Evolutionary conservation across 92 coral and sea anemone species (phyloP).

Genomic region (Zoanthus sansibaricus): DNA sequence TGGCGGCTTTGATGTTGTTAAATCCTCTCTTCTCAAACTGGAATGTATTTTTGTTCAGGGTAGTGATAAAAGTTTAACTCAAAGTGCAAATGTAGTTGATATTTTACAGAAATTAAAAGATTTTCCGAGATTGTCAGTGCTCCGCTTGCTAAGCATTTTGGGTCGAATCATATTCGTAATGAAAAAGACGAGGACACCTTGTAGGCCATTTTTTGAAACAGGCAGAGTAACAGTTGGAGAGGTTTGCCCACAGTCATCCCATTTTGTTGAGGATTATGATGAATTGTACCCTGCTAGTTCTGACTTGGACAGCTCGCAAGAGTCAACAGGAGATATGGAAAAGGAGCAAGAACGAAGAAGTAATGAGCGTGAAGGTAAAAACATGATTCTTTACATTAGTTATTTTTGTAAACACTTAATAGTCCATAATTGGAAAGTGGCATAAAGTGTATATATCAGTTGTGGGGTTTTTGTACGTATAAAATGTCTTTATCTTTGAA

Average conservation of each 20-base stretch:
- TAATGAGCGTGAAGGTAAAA: slow-evolving; percentile 46
- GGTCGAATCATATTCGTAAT: slow-evolving; percentile 75
- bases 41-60: slow-evolving; percentile 56
- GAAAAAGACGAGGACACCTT: slow-evolving; percentile 77
- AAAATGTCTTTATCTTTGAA: too few relatives aligned
- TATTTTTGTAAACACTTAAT: too few relatives aligned
- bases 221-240: slow-evolving; percentile 2
- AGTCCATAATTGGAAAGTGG: not conserved
- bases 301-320: slow-evolving; percentile 87
- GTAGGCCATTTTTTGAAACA: slow-evolving; percentile 14
- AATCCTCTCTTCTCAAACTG: slow-evolving; percentile 59
- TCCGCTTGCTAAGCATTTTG: slow-evolving; percentile 59
- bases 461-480: too few relatives aligned
- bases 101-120: slow-evolving; percentile 36
- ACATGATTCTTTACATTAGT: too few relatives aligned
- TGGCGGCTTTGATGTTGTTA: slow-evolving; percentile 69
- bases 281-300: slow-evolving; percentile 55
- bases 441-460: too few relatives aligned
- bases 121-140: slow-evolving; percentile 51
- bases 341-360: slow-evolving; percentile 69
- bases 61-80: not conserved
- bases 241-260: not conserved
- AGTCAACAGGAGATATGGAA: slow-evolving; percentile 94
- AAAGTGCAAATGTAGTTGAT: not conserved
- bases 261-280: slow-evolving; percentile 7